Base-by-base conservation (phyloP, 2,113 vertebrate species). In the Neoarius graeffei region DNA sequence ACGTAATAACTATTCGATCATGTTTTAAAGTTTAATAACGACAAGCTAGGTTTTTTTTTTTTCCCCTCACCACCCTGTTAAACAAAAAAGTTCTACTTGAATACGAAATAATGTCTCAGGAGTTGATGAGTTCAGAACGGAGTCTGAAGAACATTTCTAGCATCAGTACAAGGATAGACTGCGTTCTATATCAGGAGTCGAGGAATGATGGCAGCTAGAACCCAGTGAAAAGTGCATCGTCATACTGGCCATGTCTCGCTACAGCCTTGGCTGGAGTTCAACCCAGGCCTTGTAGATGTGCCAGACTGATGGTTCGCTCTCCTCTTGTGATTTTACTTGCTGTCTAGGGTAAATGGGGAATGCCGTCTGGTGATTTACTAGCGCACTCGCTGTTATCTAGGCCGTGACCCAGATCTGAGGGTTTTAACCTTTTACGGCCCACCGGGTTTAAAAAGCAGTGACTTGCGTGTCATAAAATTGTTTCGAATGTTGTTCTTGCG, bases 231-330 rank as follows among this genome's bases (percentile, higher is more conserved):
- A 85, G 27, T 83, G 86, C 82, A 77, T 57, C 30, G 89, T 89
- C 88, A 83, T 89, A 60, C 71, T 77, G 27, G 71, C 73, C 50
- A 52, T 1, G 15, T 52, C 57, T 50, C 48, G 9, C 42, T 59
- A 57, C 73, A 74, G 20, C 15, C 80, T 86, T 84, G 86, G 60
- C 56, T 42, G 85, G 14, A 86, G 59, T 85, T 89, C 82, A 89
- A 27, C 66, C 56, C 9, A 54, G 27, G 60, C 5, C 57, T 64
- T 69, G n/a, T 76, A 80, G 83, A 62, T 77, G 79, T 17, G 57
- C 73, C 52, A 84, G 84, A 35, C 80, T 71, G 79, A 82, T 62
- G 27, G 9, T 77, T 81, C 2, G 4, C 10, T 77, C 66, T 85
- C 52, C 27, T 82, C 17, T 5, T 60, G 30, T 42, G 56, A 57